Evolutionary conservation across 1,140 invertebrate genomes (phyloP).

Genomic region (Rhynchophorus ferrugineus): DNA sequence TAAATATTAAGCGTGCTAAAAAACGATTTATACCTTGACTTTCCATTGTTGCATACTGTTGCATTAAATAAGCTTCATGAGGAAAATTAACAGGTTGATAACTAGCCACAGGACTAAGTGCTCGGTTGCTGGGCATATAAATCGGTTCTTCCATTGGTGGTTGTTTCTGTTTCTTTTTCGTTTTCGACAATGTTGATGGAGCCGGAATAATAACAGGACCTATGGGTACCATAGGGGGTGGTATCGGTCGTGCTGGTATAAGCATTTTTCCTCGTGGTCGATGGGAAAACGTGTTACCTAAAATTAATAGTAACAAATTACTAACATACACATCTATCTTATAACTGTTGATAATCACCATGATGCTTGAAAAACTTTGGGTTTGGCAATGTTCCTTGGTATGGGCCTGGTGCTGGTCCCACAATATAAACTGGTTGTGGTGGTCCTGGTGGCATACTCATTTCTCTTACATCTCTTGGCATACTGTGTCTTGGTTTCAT

Average conservation of each 20-base stretch:
- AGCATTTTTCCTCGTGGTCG: constrained; percentile 39
- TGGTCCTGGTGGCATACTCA: constrained; percentile 19
- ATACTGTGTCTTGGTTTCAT: constrained; percentile 35
- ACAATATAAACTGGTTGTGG: constrained; percentile 41
- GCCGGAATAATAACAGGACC: constrained; percentile 36
- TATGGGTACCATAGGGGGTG: constrained; percentile 37
- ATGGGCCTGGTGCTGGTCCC: constrained; percentile 32
- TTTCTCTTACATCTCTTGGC: constrained; percentile 18
- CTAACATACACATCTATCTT: neutral
- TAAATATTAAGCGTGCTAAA: too few species aligned
- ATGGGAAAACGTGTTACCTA: constrained; percentile 32
- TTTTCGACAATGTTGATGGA: constrained; percentile 28
- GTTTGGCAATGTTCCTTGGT: constrained; percentile 36
- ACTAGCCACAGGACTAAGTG: constrained; percentile 51
- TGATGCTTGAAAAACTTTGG: constrained; percentile 39
- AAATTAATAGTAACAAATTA: constrained; percentile 3
- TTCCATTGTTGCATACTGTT: constrained; percentile 50
- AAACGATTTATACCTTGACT: constrained; percentile 37
- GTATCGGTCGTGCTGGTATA: constrained; percentile 38
- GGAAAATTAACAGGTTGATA: constrained; percentile 56
- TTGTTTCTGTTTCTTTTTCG: constrained; percentile 32
- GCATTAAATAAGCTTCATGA: constrained; percentile 53
- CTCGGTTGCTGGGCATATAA: constrained; percentile 52
- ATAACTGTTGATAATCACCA: constrained; percentile 23
- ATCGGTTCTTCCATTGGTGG: constrained; percentile 50